Conservation (phyloP, 2,113 vertebrate species). For the Eudorcas thomsonii region DNA sequence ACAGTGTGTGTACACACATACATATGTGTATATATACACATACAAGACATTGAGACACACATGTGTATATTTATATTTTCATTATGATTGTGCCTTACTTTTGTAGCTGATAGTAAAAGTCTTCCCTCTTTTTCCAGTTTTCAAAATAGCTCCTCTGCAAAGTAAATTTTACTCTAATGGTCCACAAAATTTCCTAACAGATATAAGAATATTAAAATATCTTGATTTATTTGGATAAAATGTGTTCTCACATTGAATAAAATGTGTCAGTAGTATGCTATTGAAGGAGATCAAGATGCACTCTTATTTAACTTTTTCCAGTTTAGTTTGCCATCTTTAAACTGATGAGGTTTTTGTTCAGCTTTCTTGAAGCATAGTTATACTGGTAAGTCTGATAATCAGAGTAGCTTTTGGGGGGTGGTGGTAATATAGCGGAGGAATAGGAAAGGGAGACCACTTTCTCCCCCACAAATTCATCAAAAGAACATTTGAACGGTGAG, state of each 20-base stretch:
- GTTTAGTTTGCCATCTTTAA: not conserved
- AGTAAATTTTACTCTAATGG: not conserved
- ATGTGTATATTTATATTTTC: not conserved
- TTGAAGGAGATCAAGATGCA: not conserved
- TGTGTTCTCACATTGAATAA: not conserved
- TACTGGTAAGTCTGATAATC: not conserved
- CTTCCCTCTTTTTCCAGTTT: not conserved
- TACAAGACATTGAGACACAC: not conserved
- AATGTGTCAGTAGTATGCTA: not conserved
- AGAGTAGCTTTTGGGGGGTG: not conserved
- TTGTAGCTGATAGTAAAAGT: not conserved
- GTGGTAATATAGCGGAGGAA: too few species aligned
- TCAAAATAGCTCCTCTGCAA: not conserved
- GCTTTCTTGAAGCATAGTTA: not conserved
- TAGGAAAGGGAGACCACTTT: too few species aligned
- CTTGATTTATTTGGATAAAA: not conserved
- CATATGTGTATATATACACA: not conserved
- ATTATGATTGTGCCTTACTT: not conserved
- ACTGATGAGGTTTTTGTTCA: not conserved
- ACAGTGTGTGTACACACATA: not conserved
- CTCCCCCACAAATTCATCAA: too few species aligned
- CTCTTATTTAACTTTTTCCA: not conserved
- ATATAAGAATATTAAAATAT: not conserved
- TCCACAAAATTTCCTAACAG: not conserved
- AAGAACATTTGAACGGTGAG: too few species aligned